These are phyloP conservation scores for Cheilinus undulatus DNA, from an alignment of 2,113 vertebrate genomes.

Conservation along the genomic window DNA sequence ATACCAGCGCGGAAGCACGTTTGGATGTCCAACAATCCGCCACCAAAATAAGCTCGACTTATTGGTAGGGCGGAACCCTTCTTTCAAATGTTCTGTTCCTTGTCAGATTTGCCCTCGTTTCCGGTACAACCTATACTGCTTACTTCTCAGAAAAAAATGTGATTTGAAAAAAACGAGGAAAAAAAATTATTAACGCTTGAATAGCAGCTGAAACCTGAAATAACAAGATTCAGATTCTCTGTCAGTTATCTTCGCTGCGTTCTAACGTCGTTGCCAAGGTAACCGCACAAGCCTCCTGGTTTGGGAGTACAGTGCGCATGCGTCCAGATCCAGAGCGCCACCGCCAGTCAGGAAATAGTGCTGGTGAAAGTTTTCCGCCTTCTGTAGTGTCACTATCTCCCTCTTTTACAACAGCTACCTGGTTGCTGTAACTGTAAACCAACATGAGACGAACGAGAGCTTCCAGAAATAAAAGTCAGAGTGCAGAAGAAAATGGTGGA, in stretches of 20 bases:
- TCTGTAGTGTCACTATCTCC: background rate
- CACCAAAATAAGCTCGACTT: slow-evolving; percentile 79
- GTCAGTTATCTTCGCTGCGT: background rate
- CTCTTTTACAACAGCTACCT: rapidly evolving
- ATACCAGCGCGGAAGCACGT: background rate
- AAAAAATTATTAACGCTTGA: too few relatives aligned
- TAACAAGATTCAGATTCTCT: background rate
- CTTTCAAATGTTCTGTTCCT: slow-evolving; percentile 17
- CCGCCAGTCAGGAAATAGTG: slow-evolving; percentile 4
- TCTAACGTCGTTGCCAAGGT: background rate
- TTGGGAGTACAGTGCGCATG: background rate
- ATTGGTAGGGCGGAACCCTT: slow-evolving; percentile 47
- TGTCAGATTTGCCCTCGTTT: slow-evolving; percentile 17
- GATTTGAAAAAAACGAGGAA: too few relatives aligned
- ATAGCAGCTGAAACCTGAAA: too few relatives aligned
- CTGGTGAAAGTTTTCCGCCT: slow-evolving; percentile 25
- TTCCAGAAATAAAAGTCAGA: slow-evolving; percentile 48
- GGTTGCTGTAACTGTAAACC: background rate
- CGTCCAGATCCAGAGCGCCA: slow-evolving; percentile 9
- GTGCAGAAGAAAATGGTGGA: slow-evolving; percentile 18
- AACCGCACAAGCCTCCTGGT: background rate
- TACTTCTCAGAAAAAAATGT: too few relatives aligned
- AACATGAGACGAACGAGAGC: slow-evolving; percentile 77
- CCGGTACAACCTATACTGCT: too few relatives aligned
- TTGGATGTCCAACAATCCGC: background rate